A percentile compares a stretch with the other conserved stretches of the same genome.
Evolutionary conservation across 2,888 invertebrate genomes (phyloP).

Genomic region (Campoplex capitator): DNA sequence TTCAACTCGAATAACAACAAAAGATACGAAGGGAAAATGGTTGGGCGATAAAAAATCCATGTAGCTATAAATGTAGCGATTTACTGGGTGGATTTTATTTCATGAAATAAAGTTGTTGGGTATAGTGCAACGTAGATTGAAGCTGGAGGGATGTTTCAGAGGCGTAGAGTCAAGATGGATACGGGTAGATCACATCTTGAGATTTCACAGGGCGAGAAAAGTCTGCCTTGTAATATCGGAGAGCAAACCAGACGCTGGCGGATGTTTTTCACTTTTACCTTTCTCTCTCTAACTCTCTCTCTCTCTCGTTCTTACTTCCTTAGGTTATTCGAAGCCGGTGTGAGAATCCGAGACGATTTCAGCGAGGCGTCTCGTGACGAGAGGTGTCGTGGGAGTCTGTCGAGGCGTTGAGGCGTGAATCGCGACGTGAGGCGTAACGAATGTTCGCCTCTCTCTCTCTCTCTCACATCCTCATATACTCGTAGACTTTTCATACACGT

Average conservation of each 20-base stretch:
- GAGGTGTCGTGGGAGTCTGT: conserved; percentile 68
- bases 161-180: conserved; percentile 19
- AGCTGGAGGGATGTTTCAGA: conserved; percentile 1
- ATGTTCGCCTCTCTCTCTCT: conserved; percentile 63
- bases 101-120: conserved; percentile 26
- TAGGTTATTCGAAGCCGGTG: conserved; percentile 49
- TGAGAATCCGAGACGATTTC: conserved; percentile 56
- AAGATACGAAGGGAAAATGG: not conserved
- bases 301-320: conserved; percentile 10
- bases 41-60: conserved; percentile 1
- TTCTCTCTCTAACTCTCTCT: not conserved
- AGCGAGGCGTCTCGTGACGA: conserved; percentile 71
- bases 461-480: conserved; percentile 16
- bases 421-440: conserved; percentile 75
- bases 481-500: conserved; percentile 61
- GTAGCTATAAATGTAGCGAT: conserved; percentile 11
- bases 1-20: not conserved
- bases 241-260: conserved; percentile 9
- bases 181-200: conserved; percentile 19
- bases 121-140: conserved; percentile 27
- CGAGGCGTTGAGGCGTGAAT: conserved; percentile 76
- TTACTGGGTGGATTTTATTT: conserved; percentile 32
- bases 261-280: conserved; percentile 27
- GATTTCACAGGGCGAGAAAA: conserved; percentile 38
- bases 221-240: conserved; percentile 54